A percentile compares a stretch with the other conserved stretches of the same genome.
These are phyloP conservation scores for Eulithis prunata DNA, from an alignment of 2,888 invertebrate species.

Conservation along the genomic window DNA sequence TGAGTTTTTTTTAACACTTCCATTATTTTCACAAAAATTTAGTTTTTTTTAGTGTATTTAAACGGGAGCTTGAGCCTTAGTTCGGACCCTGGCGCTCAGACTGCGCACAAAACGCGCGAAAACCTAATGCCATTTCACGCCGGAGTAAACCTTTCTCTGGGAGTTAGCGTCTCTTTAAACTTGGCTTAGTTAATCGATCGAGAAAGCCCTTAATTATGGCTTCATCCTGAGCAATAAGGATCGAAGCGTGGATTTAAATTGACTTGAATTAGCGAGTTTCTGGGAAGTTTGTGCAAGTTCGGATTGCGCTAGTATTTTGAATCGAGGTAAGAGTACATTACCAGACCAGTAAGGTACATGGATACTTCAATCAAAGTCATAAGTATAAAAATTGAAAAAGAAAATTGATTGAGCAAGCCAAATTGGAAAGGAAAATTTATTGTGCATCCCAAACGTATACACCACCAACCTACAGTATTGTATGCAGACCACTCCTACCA, in stretches of 20 bases:
- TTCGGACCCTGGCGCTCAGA: not conserved
- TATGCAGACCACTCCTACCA: slow-evolving; percentile 25
- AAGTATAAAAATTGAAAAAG: too few relatives aligned
- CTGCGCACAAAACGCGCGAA: slow-evolving; percentile 72
- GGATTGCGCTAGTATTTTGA: not conserved
- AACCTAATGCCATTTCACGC: slow-evolving; percentile 84
- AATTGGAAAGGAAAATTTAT: not conserved
- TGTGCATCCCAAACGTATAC: too few relatives aligned
- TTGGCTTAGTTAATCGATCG: slow-evolving; percentile 83
- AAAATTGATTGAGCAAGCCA: not conserved
- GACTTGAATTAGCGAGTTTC: slow-evolving; percentile 65
- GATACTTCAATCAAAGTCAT: too few relatives aligned
- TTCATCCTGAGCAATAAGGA: slow-evolving; percentile 78
- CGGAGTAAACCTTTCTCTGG: slow-evolving; percentile 83
- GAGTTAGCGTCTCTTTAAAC: slow-evolving; percentile 84
- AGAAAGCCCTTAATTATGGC: slow-evolving; percentile 83
- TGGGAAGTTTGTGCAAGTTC: slow-evolving; percentile 19
- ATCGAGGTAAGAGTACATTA: not conserved
- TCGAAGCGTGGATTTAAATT: slow-evolving; percentile 73
- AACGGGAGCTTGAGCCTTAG: too few relatives aligned
- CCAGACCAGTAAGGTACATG: too few relatives aligned
- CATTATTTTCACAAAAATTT: too few relatives aligned
- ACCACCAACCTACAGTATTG: not conserved
- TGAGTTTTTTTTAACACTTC: too few relatives aligned
- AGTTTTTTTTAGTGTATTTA: too few relatives aligned